Conservation (phyloP, 2,888 invertebrate genomes). For the Drosophila anomelani region DNA sequence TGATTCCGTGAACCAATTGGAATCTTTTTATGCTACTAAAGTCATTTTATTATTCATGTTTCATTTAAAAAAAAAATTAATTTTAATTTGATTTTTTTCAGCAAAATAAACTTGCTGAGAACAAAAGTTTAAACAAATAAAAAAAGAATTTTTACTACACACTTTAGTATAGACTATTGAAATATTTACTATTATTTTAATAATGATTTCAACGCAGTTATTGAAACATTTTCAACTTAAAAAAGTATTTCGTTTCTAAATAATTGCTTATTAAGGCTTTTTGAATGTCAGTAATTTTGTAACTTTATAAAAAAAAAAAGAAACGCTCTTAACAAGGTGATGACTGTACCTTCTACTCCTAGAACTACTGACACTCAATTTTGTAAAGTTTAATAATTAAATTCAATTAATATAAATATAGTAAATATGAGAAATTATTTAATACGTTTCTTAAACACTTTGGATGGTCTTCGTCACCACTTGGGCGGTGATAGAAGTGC, state of each 20-base stretch:
- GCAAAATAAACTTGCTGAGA: too few species aligned
- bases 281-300: background rate
- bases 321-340: background rate
- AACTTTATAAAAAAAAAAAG: background rate
- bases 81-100: too few species aligned
- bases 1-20: too few species aligned
- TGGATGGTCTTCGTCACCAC: too few species aligned
- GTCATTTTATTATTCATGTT: too few species aligned
- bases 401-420: too few species aligned
- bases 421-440: too few species aligned
- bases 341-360: background rate
- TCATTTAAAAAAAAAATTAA: too few species aligned
- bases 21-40: too few species aligned
- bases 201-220: background rate
- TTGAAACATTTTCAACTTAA: background rate
- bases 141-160: background rate
- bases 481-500: too few species aligned
- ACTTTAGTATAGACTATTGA: background rate
- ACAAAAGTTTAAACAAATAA: background rate
- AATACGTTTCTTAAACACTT: too few species aligned
- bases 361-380: background rate
- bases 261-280: background rate
- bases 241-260: too few species aligned
- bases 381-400: background rate
- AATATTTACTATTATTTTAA: background rate